A percentile compares a stretch with the other conserved stretches of the same genome.
Conservation (phyloP, 2,797 vertebrate genomes). For the Cryptoblepharus egeriae region DNA sequence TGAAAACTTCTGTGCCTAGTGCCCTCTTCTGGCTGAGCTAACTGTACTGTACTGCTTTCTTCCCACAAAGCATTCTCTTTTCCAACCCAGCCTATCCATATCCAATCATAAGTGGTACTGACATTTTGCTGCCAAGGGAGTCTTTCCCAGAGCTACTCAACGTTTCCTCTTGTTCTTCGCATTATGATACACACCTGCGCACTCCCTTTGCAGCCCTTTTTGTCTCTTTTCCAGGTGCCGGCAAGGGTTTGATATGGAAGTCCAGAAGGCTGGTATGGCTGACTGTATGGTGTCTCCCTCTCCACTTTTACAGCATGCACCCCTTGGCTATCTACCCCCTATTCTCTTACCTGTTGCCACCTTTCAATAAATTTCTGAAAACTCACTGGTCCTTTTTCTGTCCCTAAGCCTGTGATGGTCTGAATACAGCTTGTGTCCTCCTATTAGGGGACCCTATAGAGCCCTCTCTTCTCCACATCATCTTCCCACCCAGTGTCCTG, state of each 20-base stretch:
- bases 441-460: not conserved
- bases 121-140: not conserved
- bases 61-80: not conserved
- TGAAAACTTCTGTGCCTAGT: not conserved
- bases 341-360: not conserved
- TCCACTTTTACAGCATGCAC: not conserved
- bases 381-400: not conserved
- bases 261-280: not conserved
- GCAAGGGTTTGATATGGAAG: not conserved
- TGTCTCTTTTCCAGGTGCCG: slow-evolving; percentile 2
- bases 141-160: not conserved
- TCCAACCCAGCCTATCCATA: not conserved
- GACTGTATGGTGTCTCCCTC: not conserved
- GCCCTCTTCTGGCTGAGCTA: not conserved
- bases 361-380: not conserved
- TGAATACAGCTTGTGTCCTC: not conserved
- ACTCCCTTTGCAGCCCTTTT: not conserved
- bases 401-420: not conserved
- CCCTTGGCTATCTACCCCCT: no score
- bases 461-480: not conserved
- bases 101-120: not conserved
- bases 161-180: not conserved
- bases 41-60: no score
- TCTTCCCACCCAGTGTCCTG: not conserved
- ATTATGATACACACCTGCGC: no score